Evolutionary conservation across 2,888 invertebrate genomes (phyloP).

Genomic region (Melinaea menophilus): DNA sequence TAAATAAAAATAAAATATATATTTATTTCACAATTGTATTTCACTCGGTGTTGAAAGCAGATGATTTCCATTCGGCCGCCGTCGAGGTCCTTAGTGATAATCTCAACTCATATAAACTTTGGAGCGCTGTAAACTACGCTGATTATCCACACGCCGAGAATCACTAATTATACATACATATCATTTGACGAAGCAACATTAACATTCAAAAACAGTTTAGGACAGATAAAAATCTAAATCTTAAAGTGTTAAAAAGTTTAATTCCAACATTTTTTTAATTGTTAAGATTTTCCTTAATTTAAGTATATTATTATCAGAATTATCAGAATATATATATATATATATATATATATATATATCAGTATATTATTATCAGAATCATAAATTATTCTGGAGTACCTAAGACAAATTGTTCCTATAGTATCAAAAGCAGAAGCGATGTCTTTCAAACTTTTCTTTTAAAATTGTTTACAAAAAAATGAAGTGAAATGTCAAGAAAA

Average conservation of each 20-base stretch:
- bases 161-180: conserved; percentile 79
- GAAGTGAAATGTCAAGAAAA: conserved; percentile 1
- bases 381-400: background rate
- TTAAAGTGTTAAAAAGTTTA: background rate
- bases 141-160: conserved; percentile 88
- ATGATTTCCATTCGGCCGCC: conserved; percentile 75
- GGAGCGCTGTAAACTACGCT: conserved; percentile 90
- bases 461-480: conserved; percentile 10
- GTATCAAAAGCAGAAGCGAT: background rate
- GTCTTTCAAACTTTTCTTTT: conserved; percentile 2
- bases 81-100: conserved; percentile 80
- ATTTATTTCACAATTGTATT: conserved; percentile 83
- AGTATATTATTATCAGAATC: too few relatives aligned
- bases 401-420: background rate
- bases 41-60: conserved; percentile 85
- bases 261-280: too few relatives aligned
- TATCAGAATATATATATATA: too few relatives aligned
- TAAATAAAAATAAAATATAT: too few relatives aligned
- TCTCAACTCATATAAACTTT: conserved; percentile 89
- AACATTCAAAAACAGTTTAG: background rate
- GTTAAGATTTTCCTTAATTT: background rate
- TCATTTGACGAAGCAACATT: too few relatives aligned
- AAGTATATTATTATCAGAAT: too few relatives aligned
- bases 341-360: too few relatives aligned
- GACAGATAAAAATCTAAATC: background rate